Base-by-base conservation (phyloP, 1,140 invertebrate species). In the Sinella curviseta region DNA sequence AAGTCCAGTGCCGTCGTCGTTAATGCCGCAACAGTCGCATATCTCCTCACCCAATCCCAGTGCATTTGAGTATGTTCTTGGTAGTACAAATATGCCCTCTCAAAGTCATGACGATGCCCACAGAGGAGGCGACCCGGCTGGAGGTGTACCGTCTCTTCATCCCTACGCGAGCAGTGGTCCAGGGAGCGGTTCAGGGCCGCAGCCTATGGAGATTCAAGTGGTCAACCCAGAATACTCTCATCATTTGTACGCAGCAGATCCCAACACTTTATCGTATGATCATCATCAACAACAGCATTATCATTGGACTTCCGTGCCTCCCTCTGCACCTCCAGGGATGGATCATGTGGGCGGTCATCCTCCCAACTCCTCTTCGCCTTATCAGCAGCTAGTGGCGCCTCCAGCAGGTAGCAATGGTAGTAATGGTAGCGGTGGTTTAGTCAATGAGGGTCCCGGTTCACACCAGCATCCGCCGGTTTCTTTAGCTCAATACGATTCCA, bases 51-150 rank as follows among this genome's bases (percentile, higher is more conserved):
- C 74, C 2, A 54, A 75, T 30, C 74, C 74, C 35, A 78, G 70
- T 75, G 70, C 78, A 35, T 78, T 75, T 31, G 78, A 78, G 28
- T 78, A 78, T 39, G 78, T 78, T 57, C 78, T 75, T 78, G 55
- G 70, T 75, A 78, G 65, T 70, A 70, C 65, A 70, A 70, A 70
- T 33, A 12, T 60, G 24, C 24, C 57, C 57, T 60, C 57, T 8
- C 24, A 67, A 30, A 67, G 55, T 34, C 70, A 36, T 36, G 33
- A 55, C 34, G 73, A 78, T 26, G 28, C 70, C n/a, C 54, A 73
- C n/a, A 36, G 74, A 74, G 73, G 55, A 34, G 75, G 34, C 39
- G 74, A 55, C 16, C 70, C 48, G 20, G 57, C 55, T 33, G 77
- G 67, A 33, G 33, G 34, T 20, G 60, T 16, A 54, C 1, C 39